These are phyloP conservation scores for Leptinotarsa haldemani DNA, from an alignment of 2,888 invertebrate genomes.

Conservation along the genomic window DNA sequence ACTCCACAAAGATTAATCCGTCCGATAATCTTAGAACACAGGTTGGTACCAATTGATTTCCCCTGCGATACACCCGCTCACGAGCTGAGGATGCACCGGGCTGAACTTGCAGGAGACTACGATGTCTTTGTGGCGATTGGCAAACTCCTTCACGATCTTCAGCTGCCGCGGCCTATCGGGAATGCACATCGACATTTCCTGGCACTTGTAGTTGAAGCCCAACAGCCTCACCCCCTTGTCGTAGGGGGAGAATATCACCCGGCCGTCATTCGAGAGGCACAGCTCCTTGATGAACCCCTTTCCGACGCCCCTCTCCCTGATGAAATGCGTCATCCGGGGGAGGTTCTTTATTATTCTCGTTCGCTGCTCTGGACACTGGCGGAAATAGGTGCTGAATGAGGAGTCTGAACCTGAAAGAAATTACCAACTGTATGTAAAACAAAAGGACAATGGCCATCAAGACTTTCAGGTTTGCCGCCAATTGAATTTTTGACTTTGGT, in stretches of 20 bases:
- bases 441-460: not conserved
- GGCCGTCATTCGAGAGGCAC: conserved; percentile 90
- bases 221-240: conserved; percentile 88
- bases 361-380: conserved; percentile 57
- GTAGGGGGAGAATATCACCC: conserved; percentile 91
- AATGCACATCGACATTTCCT: conserved; percentile 80
- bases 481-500: too few species aligned
- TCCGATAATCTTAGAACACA: conserved; percentile 54
- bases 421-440: not conserved
- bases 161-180: conserved; percentile 69
- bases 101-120: conserved; percentile 93
- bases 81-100: conserved; percentile 86
- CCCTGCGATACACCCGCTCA: conserved; percentile 90
- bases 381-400: conserved; percentile 56
- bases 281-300: conserved; percentile 94
- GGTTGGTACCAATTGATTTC: conserved; percentile 93
- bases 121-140: conserved; percentile 82
- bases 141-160: conserved; percentile 75
- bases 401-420: conserved; percentile 44
- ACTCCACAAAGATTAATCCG: not conserved
- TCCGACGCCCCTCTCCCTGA: conserved; percentile 88
- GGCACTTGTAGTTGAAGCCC: conserved; percentile 80
- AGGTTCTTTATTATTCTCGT: conserved; percentile 76
- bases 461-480: too few species aligned
- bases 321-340: conserved; percentile 83